Conservation (phyloP, 2,888 invertebrate species). For the Acronicta psi region DNA sequence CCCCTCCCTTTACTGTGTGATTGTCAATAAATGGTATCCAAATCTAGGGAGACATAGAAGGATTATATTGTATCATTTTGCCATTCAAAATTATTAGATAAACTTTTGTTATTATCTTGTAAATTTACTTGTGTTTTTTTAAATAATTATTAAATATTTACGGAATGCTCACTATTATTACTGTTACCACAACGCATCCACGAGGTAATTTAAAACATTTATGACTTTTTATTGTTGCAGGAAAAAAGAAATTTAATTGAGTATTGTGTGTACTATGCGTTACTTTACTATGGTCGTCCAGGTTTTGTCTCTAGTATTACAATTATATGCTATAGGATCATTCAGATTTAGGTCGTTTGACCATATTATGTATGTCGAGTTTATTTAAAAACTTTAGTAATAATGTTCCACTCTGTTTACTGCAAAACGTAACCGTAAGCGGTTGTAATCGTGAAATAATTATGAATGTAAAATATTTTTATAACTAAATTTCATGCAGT, state of each 20-base stretch:
- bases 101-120: no score
- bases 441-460: background rate
- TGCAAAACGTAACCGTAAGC: background rate
- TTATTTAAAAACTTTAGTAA: background rate
- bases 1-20: no score
- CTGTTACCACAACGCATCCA: conserved; percentile 3
- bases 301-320: conserved; percentile 18
- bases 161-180: background rate
- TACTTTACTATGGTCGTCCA: conserved; percentile 7
- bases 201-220: conserved; percentile 12
- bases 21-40: no score
- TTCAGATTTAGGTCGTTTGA: conserved; percentile 25
- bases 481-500: background rate
- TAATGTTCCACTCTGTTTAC: conserved; percentile 1
- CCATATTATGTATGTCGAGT: conserved; percentile 3
- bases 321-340: conserved; percentile 16
- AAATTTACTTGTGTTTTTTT: background rate
- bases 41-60: no score
- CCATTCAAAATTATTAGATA: no score
- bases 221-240: conserved; percentile 25
- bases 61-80: no score
- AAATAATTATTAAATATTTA: background rate
- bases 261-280: conserved; percentile 21
- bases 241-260: conserved; percentile 41
- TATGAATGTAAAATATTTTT: background rate